phyloP scores from a whole-genome alignment of 2,797 vertebrate genomes.

The Labroides dimidiatus region DNA sequence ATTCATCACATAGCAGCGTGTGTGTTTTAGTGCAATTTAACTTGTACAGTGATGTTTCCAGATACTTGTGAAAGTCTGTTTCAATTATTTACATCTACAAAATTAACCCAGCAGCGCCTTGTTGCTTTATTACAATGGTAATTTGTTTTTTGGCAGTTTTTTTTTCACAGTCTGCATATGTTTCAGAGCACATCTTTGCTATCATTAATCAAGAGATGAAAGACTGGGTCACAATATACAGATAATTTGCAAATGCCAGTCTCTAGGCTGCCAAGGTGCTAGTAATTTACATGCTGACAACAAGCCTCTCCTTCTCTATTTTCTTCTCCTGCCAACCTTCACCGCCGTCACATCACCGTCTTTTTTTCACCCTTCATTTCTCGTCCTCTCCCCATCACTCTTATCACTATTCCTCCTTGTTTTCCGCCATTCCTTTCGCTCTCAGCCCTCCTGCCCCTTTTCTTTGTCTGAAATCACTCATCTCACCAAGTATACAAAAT shows the following conservation, averaged over 20 bases:
- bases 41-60: slow-evolving; percentile 51
- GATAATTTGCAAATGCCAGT: slow-evolving; percentile 75
- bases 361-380: slow-evolving; percentile 19
- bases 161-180: slow-evolving; percentile 46
- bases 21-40: slow-evolving; percentile 59
- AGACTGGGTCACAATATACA: slow-evolving; percentile 73
- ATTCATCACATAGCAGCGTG: slow-evolving; percentile 57
- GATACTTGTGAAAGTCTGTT: slow-evolving; percentile 60
- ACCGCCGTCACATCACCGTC: slow-evolving; percentile 23
- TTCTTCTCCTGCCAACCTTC: slow-evolving; percentile 44
- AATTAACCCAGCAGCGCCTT: slow-evolving; percentile 58
- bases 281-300: slow-evolving; percentile 70
- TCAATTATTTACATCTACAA: slow-evolving; percentile 73
- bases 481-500: slow-evolving; percentile 32
- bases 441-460: slow-evolving; percentile 24
- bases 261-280: slow-evolving; percentile 63
- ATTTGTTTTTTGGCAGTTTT: slow-evolving; percentile 47
- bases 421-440: slow-evolving; percentile 30
- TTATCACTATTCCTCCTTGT: slow-evolving; percentile 24
- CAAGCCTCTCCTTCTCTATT: slow-evolving; percentile 52
- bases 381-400: slow-evolving; percentile 30
- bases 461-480: slow-evolving; percentile 49
- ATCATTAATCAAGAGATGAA: slow-evolving; percentile 74
- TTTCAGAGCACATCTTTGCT: slow-evolving; percentile 64
- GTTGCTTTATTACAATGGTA: slow-evolving; percentile 59